These are phyloP conservation scores for Nemurella pictetii DNA, from an alignment of 2,888 invertebrate genomes.

Conservation along the genomic window DNA sequence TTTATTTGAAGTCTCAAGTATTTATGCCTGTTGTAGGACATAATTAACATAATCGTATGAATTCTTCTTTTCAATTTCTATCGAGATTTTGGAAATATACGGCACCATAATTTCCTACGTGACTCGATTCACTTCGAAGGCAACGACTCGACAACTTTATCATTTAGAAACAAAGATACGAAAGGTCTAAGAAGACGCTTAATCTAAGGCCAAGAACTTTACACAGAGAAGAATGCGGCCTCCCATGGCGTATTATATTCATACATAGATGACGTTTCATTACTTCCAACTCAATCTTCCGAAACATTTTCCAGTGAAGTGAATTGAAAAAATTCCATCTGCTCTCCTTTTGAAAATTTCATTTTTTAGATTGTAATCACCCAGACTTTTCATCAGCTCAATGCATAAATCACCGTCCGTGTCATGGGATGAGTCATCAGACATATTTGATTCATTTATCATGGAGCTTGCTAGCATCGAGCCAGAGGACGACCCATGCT, in stretches of 20 bases:
- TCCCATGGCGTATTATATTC: neutral
- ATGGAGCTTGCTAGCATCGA: neutral
- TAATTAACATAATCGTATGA: too few relatives aligned
- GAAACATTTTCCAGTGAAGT: slow-evolving; percentile 5
- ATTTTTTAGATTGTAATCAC: slow-evolving; percentile 9
- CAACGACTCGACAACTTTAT: too few relatives aligned
- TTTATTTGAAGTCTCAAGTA: too few relatives aligned
- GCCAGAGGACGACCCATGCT: neutral
- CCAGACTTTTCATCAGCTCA: slow-evolving; percentile 15
- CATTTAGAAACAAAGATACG: too few relatives aligned
- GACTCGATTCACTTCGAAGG: too few relatives aligned
- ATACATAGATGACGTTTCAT: slow-evolving; percentile 11
- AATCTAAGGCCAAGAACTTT: too few relatives aligned
- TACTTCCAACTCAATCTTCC: neutral
- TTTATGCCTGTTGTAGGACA: too few relatives aligned
- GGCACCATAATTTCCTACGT: too few relatives aligned
- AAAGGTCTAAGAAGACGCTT: too few relatives aligned
- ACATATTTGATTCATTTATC: slow-evolving; percentile 8
- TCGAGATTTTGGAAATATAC: too few relatives aligned
- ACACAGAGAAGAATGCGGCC: too few relatives aligned
- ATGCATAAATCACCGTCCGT: slow-evolving; percentile 6
- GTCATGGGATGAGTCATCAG: neutral
- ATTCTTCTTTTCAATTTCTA: too few relatives aligned
- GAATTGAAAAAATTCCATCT: slow-evolving; percentile 12
- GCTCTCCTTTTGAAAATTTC: neutral